Conservation (phyloP, 2,888 invertebrate species). For the Lapara coniferarum region DNA sequence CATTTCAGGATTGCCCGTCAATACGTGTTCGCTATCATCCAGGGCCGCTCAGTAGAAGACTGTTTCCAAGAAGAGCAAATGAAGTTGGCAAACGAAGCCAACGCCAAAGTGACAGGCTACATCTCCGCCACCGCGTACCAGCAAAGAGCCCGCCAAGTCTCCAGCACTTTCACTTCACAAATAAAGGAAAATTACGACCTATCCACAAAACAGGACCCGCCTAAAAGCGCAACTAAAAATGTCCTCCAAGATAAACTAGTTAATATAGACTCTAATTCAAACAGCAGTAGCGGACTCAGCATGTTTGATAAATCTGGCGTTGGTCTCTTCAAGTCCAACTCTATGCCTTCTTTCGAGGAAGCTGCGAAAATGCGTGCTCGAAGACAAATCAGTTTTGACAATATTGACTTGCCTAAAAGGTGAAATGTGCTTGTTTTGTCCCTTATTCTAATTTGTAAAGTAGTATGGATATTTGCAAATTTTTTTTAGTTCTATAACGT, state of each 20-base stretch:
- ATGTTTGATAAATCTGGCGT: conserved; percentile 61
- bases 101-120: conserved; percentile 77
- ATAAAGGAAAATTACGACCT: conserved; percentile 71
- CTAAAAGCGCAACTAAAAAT: conserved; percentile 67
- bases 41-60: conserved; percentile 86
- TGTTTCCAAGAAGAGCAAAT: conserved; percentile 80
- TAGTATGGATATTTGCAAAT: conserved; percentile 6
- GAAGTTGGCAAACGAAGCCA: conserved; percentile 61
- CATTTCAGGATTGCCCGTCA: conserved; percentile 84
- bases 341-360: conserved; percentile 77
- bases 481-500: not conserved
- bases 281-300: conserved; percentile 64
- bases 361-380: conserved; percentile 80
- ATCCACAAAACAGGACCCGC: conserved; percentile 58
- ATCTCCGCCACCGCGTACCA: conserved; percentile 74
- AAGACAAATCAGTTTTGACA: conserved; percentile 85
- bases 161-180: conserved; percentile 57
- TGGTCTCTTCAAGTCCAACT: conserved; percentile 68
- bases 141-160: conserved; percentile 53
- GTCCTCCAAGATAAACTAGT: conserved; percentile 77
- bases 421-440: conserved; percentile 49
- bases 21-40: conserved; percentile 86
- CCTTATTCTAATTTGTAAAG: not conserved
- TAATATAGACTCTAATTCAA: conserved; percentile 72
- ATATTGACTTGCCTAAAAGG: conserved; percentile 76